These are phyloP conservation scores for Enteromius radiatus DNA, from an alignment of 2,797 vertebrate species.

Conservation along the genomic window DNA sequence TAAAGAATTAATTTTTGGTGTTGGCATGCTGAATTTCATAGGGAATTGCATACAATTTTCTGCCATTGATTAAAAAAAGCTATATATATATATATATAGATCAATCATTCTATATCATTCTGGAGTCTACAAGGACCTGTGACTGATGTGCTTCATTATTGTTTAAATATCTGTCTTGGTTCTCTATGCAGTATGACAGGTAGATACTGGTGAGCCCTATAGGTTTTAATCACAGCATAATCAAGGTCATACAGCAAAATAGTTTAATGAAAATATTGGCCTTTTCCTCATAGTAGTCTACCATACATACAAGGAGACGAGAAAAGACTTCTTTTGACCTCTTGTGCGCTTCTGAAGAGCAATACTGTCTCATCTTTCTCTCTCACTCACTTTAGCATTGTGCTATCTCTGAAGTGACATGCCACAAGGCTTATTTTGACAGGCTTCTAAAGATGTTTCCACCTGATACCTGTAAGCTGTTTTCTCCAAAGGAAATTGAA, in stretches of 20 bases:
- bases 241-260: background rate
- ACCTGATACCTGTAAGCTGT: constrained; percentile 65
- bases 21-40: too few relatives aligned
- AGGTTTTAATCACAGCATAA: background rate
- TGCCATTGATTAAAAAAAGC: too few relatives aligned
- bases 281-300: background rate
- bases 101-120: too few relatives aligned
- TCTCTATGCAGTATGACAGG: background rate
- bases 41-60: too few relatives aligned
- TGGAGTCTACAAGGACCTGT: background rate
- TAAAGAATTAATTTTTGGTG: too few relatives aligned
- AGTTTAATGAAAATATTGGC: background rate
- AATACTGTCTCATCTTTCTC: constrained; percentile 4
- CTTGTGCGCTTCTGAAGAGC: constrained; percentile 4
- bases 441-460: constrained; percentile 67
- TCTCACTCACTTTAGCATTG: background rate
- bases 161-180: background rate
- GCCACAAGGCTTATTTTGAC: constrained; percentile 65
- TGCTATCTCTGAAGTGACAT: constrained; percentile 26
- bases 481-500: constrained; percentile 64
- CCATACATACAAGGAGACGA: background rate
- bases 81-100: too few relatives aligned
- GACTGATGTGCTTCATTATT: background rate
- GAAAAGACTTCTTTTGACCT: constrained; percentile 5
- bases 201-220: background rate